A percentile compares a stretch with the other conserved stretches of the same genome.
Evolutionary conservation across 2,113 vertebrate genomes (phyloP).

Genomic region (Brachyistius frenatus): DNA sequence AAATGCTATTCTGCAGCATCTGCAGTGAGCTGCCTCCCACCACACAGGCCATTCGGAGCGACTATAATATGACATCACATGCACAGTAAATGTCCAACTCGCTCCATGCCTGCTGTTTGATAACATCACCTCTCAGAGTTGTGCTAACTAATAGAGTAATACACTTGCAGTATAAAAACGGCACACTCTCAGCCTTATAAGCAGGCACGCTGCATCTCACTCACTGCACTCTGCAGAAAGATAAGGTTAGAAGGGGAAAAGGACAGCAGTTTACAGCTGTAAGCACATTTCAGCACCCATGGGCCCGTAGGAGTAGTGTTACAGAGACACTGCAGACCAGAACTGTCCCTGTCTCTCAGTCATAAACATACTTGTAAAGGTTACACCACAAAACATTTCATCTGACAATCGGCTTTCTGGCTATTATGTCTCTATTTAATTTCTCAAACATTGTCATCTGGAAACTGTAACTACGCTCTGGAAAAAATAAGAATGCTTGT

Average conservation of each 20-base stretch:
- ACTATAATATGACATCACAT: conserved; percentile 18
- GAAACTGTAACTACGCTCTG: background rate
- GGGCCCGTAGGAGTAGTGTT: conserved; percentile 68
- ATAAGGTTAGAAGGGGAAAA: conserved; percentile 67
- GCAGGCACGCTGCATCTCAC: conserved; percentile 21
- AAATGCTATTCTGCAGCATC: conserved; percentile 42
- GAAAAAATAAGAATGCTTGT: background rate
- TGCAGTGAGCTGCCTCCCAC: conserved; percentile 26
- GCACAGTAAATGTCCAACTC: conserved; percentile 17
- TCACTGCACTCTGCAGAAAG: conserved; percentile 29
- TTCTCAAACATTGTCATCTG: background rate
- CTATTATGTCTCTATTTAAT: conserved; percentile 6
- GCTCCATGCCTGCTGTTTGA: background rate
- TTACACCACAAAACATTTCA: conserved; percentile 62
- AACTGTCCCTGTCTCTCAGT: conserved; percentile 51
- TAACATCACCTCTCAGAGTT: conserved; percentile 25
- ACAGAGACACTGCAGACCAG: conserved; percentile 66
- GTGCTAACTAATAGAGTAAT: conserved; percentile 1
- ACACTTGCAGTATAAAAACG: background rate
- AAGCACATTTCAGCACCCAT: conserved; percentile 80
- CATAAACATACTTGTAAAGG: conserved; percentile 67
- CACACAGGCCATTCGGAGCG: background rate
- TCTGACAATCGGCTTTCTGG: conserved; percentile 22
- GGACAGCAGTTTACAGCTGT: conserved; percentile 71
- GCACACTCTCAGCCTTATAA: conserved; percentile 31